Evolutionary conservation across 2,888 invertebrate species (phyloP), one percentile per base, ranked within the genome.

Genomic region (Oscheius sp.): DNA sequence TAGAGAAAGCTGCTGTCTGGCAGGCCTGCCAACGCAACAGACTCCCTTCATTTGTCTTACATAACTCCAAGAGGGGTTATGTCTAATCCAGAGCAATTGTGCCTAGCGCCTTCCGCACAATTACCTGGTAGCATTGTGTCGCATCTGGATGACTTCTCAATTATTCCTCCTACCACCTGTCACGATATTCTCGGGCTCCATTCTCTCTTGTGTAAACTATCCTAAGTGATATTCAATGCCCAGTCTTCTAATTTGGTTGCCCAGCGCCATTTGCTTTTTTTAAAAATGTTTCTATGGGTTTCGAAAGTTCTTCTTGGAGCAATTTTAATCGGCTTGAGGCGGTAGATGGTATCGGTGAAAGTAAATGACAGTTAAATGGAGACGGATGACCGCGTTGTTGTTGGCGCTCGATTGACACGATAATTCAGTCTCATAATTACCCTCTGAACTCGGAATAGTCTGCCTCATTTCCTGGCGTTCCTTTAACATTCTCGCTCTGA

Each of bases 361-460:
- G 61, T 61, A 45, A 17, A 25, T 61, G 61, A 61, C 61, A 61
- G 42, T 42, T 33, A 61, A 61, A 61, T 61, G 31, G 61, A 61
- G 61, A 61, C 61, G 61, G 61, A 61, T 61, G 61, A 61, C 61
- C 61, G 45, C 61, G 61, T 61, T 61, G n/a, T n/a, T n/a, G 61
- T 61, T 61, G 61, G 61, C 61, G 61, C 42, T 45, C 61, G 42
- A 42, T 61, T 61, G 61, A 61, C 61, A 45, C 42, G 61, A 42
- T 61, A 61, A 61, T 61, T 42, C 61, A 5, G 61, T n/a, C 45
- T 61, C 61, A 42, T 45, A 61, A 61, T 61, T 61, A 61, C 42
- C 20, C 61, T 25, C 23, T 55, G 17, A n/a, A 20, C n/a, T 34
- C 34, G 20, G 34, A 55, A 15, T 42, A 4, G 42, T 17, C n/a